Evolutionary conservation across 30 jellyfish, hydroid and myxozoan species (phyloP).

Genomic region (Sanderia malayensis): DNA sequence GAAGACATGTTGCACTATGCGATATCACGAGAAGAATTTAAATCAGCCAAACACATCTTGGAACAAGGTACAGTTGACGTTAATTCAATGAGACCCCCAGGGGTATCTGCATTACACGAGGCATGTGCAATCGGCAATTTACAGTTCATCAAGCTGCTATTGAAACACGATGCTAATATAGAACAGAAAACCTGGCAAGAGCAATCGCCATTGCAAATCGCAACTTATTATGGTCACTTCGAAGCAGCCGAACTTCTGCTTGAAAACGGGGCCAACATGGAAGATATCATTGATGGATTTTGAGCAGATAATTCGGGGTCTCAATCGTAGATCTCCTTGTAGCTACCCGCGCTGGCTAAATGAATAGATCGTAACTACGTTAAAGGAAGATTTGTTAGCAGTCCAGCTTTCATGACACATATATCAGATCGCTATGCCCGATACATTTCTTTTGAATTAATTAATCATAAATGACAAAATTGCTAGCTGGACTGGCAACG

Average conservation of each 20-base stretch:
- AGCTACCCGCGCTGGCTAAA: too few species aligned
- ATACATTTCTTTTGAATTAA: too few species aligned
- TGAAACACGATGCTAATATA: slow-evolving; percentile 54
- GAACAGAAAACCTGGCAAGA: slow-evolving; percentile 68
- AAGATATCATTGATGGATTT: slow-evolving; percentile 60
- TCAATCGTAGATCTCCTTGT: too few species aligned
- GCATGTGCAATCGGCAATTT: slow-evolving; percentile 71
- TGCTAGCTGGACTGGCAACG: too few species aligned
- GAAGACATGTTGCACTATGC: slow-evolving; percentile 71
- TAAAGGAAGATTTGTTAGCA: too few species aligned
- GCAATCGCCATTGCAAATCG: slow-evolving; percentile 58
- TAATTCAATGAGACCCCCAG: slow-evolving; percentile 72
- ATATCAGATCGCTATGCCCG: too few species aligned
- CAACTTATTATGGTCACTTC: slow-evolving; percentile 63
- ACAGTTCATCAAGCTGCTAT: slow-evolving; percentile 39
- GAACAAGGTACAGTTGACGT: slow-evolving; percentile 56
- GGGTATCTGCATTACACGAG: slow-evolving; percentile 65
- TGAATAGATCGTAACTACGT: too few species aligned
- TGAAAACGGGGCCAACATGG: slow-evolving; percentile 60
- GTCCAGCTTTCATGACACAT: too few species aligned
- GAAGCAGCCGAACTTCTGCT: slow-evolving; percentile 62
- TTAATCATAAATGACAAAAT: too few species aligned
- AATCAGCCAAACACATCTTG: slow-evolving; percentile 39
- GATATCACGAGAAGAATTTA: slow-evolving; percentile 58
- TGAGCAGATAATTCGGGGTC: too few species aligned